These are phyloP conservation scores for Orchestes rusci DNA, from an alignment of 2,888 invertebrate species.

Conservation along the genomic window DNA sequence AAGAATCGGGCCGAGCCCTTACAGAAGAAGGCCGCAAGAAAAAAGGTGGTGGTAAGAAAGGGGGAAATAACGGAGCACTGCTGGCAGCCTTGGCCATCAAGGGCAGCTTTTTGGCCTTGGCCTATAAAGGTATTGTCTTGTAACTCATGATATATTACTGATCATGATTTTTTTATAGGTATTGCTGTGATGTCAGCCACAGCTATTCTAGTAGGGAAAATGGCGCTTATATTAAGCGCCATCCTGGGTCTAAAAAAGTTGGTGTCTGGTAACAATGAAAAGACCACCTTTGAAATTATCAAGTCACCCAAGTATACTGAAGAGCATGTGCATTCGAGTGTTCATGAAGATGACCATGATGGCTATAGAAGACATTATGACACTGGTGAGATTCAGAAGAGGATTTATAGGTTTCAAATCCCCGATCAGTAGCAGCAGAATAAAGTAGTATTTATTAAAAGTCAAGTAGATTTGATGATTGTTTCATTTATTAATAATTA, in stretches of 20 bases:
- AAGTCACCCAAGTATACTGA: constrained; percentile 79
- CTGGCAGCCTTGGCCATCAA: constrained; percentile 64
- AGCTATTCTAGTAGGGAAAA: constrained; percentile 75
- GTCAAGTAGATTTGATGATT: background rate
- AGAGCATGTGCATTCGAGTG: constrained; percentile 63
- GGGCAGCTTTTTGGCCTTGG: constrained; percentile 64
- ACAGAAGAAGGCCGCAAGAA: constrained; percentile 47
- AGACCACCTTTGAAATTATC: constrained; percentile 78
- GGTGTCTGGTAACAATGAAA: constrained; percentile 62
- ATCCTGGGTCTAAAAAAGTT: constrained; percentile 77
- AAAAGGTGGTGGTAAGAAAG: constrained; percentile 5
- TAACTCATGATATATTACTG: no score
- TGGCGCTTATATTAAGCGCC: constrained; percentile 70
- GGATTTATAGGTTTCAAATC: constrained; percentile 20
- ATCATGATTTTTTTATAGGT: constrained; percentile 31
- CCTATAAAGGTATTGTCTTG: constrained; percentile 57
- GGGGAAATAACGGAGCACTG: constrained; percentile 47
- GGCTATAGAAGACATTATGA: constrained; percentile 19
- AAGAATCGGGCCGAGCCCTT: constrained; percentile 12
- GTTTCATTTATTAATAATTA: background rate
- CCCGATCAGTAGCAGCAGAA: constrained; percentile 11
- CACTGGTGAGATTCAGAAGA: constrained; percentile 12
- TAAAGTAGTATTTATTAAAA: background rate
- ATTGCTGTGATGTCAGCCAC: constrained; percentile 71
- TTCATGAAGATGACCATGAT: constrained; percentile 30